Evolutionary conservation across 1,140 invertebrate species (phyloP).

Genomic region (Drosophila parvula): DNA sequence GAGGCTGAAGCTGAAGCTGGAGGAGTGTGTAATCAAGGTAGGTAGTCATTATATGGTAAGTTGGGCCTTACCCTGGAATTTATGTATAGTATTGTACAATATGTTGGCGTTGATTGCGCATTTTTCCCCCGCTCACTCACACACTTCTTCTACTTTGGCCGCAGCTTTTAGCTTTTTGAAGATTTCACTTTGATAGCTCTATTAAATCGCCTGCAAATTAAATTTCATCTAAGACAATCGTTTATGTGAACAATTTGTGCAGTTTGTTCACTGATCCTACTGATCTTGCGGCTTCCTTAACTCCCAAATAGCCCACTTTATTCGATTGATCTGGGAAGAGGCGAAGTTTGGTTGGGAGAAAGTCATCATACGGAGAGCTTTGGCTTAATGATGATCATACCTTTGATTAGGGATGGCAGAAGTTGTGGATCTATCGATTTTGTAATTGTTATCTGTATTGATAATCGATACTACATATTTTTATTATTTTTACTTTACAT

Average conservation of each 20-base stretch:
- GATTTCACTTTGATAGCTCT: slow-evolving; percentile 68
- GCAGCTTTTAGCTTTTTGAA: not conserved
- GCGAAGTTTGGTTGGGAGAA: too few species aligned
- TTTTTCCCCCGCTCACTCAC: not conserved
- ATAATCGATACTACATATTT: too few species aligned
- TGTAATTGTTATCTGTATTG: too few species aligned
- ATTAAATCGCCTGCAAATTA: slow-evolving; percentile 46
- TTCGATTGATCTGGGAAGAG: not conserved
- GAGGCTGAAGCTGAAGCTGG: not conserved
- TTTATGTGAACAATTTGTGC: not conserved
- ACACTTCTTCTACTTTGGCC: not conserved
- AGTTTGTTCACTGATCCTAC: not conserved
- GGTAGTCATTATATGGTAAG: slow-evolving; percentile 80
- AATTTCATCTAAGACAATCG: slow-evolving; percentile 39
- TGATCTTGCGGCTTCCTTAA: not conserved
- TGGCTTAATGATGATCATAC: too few species aligned
- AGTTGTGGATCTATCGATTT: too few species aligned
- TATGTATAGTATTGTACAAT: slow-evolving; percentile 66
- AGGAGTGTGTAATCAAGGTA: slow-evolving; percentile 79
- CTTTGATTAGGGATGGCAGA: too few species aligned
- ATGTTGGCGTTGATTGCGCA: slow-evolving; percentile 58
- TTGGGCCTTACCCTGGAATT: slow-evolving; percentile 63
- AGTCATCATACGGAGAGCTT: too few species aligned
- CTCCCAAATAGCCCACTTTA: not conserved
- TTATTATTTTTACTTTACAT: too few species aligned